Conservation (phyloP, 2,888 invertebrate species). For the Andrena bucephala region DNA sequence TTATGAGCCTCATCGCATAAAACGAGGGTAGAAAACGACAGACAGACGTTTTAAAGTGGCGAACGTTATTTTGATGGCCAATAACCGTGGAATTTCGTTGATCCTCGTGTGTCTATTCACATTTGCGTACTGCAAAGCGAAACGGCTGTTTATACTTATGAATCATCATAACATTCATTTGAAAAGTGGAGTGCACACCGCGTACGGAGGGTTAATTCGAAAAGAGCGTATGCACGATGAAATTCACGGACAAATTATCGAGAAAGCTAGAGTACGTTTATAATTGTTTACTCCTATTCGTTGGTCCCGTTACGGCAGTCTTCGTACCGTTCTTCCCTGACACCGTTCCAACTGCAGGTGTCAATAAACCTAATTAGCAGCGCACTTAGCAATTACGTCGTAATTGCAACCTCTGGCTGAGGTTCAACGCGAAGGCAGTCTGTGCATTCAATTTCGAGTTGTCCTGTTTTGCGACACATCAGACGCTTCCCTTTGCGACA, state of each 20-base stretch:
- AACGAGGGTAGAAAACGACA: background rate
- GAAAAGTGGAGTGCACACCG: background rate
- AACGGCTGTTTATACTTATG: too few relatives aligned
- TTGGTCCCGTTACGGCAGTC: conserved; percentile 23
- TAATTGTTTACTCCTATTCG: conserved; percentile 28
- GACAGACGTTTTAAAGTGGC: background rate
- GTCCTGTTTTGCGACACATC: background rate
- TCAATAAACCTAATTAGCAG: conserved; percentile 44
- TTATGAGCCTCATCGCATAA: background rate
- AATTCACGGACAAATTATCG: background rate
- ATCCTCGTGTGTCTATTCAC: background rate
- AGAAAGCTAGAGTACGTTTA: background rate
- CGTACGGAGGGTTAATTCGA: background rate
- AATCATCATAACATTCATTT: too few relatives aligned
- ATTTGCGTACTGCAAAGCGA: background rate
- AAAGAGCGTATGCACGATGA: background rate
- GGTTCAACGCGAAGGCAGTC: conserved; percentile 4
- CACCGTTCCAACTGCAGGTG: conserved; percentile 37
- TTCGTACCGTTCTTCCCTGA: conserved; percentile 28
- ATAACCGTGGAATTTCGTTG: background rate
- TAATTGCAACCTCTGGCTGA: conserved; percentile 16
- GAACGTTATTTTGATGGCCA: background rate
- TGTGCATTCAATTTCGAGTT: background rate
- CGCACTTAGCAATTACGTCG: conserved; percentile 8
- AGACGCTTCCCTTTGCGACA: background rate